A percentile compares a stretch with the other conserved stretches of the same genome.
Conservation (phyloP, 2,113 vertebrate genomes). For the Etia nguti region DNA sequence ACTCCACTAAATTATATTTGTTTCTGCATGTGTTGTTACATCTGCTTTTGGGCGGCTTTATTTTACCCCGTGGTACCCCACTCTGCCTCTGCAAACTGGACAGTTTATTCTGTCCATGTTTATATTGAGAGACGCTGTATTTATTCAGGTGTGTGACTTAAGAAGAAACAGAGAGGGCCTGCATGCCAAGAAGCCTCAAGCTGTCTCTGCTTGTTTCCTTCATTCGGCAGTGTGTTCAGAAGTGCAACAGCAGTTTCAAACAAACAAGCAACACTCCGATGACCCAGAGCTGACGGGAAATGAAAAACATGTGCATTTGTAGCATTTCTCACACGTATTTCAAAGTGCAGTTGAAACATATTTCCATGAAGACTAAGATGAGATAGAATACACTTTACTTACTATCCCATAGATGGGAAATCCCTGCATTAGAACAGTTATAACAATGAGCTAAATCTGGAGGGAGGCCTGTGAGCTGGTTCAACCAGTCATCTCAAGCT, state of each 20-base stretch:
- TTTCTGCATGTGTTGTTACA: constrained; percentile 36
- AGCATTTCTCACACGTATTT: not conserved
- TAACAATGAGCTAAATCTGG: not conserved
- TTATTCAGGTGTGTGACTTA: constrained; percentile 54
- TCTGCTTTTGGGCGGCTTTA: constrained; percentile 24
- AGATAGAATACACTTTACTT: not conserved
- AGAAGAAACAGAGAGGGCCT: not conserved
- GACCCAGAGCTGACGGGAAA: not conserved
- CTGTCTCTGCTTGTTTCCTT: not conserved
- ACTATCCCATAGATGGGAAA: not conserved
- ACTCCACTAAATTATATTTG: constrained; percentile 14
- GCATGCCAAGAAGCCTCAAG: not conserved
- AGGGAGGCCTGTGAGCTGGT: not conserved
- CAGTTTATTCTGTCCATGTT: constrained; percentile 30
- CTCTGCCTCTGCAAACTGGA: not conserved
- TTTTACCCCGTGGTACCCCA: not conserved
- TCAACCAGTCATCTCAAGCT: not conserved
- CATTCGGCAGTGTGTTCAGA: constrained; percentile 76
- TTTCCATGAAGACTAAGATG: not conserved
- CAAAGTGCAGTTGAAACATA: not conserved
- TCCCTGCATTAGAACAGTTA: not conserved
- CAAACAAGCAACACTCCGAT: not conserved
- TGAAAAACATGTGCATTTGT: not conserved
- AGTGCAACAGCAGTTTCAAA: constrained; percentile 66
- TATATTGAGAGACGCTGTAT: constrained; percentile 30